Base-by-base conservation (phyloP, 2,113 vertebrate genomes). In the Trogon melanurus region DNA sequence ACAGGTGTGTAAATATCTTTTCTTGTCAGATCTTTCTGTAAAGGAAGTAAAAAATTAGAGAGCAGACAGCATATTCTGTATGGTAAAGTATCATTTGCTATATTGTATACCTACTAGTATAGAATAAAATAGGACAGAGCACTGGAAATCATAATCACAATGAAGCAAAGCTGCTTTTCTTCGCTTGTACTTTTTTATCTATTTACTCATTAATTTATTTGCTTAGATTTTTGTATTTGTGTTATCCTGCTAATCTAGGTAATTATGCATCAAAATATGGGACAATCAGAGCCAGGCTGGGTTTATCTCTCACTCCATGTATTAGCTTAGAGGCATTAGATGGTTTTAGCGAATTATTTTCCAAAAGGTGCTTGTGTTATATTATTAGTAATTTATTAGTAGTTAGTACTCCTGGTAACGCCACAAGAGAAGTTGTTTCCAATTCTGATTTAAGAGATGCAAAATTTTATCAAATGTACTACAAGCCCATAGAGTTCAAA, bases 61-160 rank as follows among this genome's bases (percentile, higher is more conserved):
- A 84, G 3, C 4, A 25, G 10, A 23, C 5, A 14, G 4, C 18
- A 7, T 34, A 5, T 1, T n/a, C 19, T 41, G 4, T 16, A 13
- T 12, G 8, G 4, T 22, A 19, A 79, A 26, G 14, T 14, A 23
- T 38, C 4, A 4, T 76, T 61, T 80, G 5, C 23, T 80, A 2
- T 64, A 48, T 50, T 9, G 13, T 60, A 11, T 38, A 84, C 5
- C 5, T 44, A 36, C 10, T 12, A 62, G 25, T 47, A 19, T 9
- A 53, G 20, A 80, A 65, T 25, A 51, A 82, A 66, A n/a, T 44
- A 67, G 62, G 16, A 23, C 3, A 48, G 23, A 51, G 6, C 12
- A 47, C 11, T 50, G 23, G 36, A 53, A 51, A 72, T 5, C 13
- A n/a, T n/a, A 56, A 41, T 1, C 16, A 58, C 9, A 66, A 11